Percentiles rank a stretch among this genome's conserved stretches.
Evolutionary conservation across 2,113 vertebrate species (phyloP).

Genomic region (Pelusios castaneus): DNA sequence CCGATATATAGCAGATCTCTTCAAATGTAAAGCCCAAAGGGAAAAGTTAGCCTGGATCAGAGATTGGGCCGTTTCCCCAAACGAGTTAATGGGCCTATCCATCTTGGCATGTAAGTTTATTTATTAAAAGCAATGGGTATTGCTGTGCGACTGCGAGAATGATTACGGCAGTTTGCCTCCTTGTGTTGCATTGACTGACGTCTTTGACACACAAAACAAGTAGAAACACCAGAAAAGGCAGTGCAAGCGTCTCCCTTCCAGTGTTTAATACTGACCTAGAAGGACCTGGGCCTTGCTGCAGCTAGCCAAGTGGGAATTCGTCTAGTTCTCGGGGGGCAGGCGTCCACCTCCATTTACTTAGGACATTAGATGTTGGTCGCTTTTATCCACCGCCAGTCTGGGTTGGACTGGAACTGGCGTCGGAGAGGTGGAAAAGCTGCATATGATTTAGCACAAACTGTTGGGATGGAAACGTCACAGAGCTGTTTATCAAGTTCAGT

Average conservation of each 20-base stretch:
- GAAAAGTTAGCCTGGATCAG: fast-evolving
- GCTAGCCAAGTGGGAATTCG: not conserved
- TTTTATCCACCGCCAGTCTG: not conserved
- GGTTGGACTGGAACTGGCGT: not conserved
- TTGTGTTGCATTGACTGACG: not conserved
- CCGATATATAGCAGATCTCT: no score
- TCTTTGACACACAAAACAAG: not conserved
- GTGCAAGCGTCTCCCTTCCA: fast-evolving
- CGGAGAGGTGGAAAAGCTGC: not conserved
- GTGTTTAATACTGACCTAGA: not conserved
- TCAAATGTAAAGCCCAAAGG: not conserved
- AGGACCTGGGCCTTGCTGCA: not conserved
- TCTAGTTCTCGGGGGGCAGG: fast-evolving
- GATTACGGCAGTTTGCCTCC: not conserved
- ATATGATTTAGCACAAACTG: not conserved
- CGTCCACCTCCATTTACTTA: not conserved
- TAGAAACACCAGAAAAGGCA: not conserved
- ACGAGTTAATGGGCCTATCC: not conserved
- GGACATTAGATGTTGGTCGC: not conserved
- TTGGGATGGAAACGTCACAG: not conserved
- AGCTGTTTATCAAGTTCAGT: not conserved
- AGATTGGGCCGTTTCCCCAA: fast-evolving
- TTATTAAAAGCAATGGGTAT: not conserved
- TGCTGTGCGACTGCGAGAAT: not conserved
- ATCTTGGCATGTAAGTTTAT: not conserved